Percentiles rank a stretch among this genome's conserved stretches.
Conservation (phyloP, 2,888 invertebrate species). For the Tenodera sinensis region DNA sequence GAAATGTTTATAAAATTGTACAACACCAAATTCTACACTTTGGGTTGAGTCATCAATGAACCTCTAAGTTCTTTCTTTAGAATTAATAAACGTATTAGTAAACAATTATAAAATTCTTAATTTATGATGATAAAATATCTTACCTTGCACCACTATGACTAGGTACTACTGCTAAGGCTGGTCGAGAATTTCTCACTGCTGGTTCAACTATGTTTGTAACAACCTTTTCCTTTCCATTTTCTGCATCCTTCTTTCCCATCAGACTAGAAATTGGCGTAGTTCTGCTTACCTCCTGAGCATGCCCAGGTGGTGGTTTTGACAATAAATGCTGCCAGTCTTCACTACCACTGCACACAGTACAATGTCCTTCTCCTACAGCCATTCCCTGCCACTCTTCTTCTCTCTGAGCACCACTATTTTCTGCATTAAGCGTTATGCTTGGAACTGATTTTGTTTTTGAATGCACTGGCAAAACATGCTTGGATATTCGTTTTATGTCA, state of each 20-base stretch:
- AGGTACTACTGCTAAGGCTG: conserved; percentile 1
- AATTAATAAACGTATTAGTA: background rate
- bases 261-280: background rate
- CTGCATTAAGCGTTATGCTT: background rate
- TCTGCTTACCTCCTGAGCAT: background rate
- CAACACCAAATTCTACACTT: too few relatives aligned
- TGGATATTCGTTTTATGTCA: background rate
- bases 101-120: too few relatives aligned
- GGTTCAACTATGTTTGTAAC: background rate
- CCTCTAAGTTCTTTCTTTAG: too few relatives aligned
- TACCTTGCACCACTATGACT: conserved; percentile 22
- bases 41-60: too few relatives aligned
- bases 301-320: background rate
- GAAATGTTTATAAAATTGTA: too few relatives aligned
- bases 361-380: conserved; percentile 40
- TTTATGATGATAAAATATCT: background rate
- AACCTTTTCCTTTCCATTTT: background rate
- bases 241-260: background rate
- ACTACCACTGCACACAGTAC: conserved; percentile 38
- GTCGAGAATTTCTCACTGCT: background rate
- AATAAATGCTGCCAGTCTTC: conserved; percentile 41
- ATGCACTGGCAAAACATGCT: background rate
- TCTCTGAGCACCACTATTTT: background rate
- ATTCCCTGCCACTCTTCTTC: conserved; percentile 43
- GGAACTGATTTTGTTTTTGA: background rate